Base-by-base conservation (phyloP, 2,888 invertebrate species). In the Drosophila koepferae region DNA sequence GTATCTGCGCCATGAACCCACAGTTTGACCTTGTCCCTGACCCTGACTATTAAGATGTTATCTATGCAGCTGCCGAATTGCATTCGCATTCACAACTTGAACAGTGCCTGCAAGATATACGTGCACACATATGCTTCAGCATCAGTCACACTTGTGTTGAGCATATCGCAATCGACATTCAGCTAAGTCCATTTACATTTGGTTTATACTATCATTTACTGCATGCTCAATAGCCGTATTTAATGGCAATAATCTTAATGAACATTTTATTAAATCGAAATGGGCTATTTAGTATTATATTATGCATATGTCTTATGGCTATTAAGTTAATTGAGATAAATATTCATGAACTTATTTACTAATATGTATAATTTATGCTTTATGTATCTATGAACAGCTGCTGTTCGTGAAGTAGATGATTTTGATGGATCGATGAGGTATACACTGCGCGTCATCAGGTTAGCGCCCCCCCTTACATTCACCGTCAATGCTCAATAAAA, bases 1-100 rank as follows among this genome's bases (percentile, higher is more conserved):
- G 14, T 51, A 51, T 63, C 49, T 56, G 48, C 49, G 56, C 49
- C 36, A 58, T 61, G 16, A 67, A 41, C 38, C 55, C 55, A 36
- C 66, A 60, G 53, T 77, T 60, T 71, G 66, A 76, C 75, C 74
- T 58, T 60, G 60, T 41, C 69, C 41, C 41, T 62, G 69, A 65
- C 43, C 59, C 62, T 53, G 49, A 5, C 34, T 41, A 61, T 58
- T 51, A 54, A 72, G 49, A 60, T 56, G 14, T 28, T 48, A 62
- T 60, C 59, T 49, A 62, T 64, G 49, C 23, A 38, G 72, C 51
- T 65, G 49, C 75, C 41, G 58, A 49, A 49, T 61, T 18, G 12
- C 41, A 46, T 12, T 34, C 18, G 12, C 41, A 46, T 12, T 34
- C 41, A 12, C 51, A 34, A 5, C 41, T 16, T 8, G 12, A 48